Evolutionary conservation across 2,797 vertebrate genomes (phyloP).

Genomic region (Lepus townsendii): DNA sequence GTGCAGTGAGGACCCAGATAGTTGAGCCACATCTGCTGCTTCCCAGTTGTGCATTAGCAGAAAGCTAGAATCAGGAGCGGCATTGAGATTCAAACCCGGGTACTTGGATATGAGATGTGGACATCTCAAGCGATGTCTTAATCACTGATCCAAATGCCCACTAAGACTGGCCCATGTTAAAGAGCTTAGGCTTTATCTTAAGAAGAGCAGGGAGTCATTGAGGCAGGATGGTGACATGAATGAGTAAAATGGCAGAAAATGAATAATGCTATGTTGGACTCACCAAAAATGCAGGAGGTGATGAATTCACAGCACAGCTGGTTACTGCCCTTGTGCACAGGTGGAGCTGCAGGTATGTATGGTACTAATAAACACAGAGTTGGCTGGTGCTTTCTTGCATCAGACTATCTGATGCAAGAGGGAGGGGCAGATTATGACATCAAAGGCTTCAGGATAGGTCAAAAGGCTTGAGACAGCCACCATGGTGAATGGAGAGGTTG

Average conservation of each 20-base stretch:
- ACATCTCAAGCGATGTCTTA: no score
- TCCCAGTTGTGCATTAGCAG: no score
- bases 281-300: not conserved
- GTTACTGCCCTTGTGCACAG: no score
- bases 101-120: no score
- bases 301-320: not conserved
- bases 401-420: not conserved
- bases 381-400: not conserved
- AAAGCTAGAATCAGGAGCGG: no score
- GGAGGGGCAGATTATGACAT: accelerated
- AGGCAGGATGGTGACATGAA: not conserved
- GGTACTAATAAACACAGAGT: no score
- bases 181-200: not conserved
- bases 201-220: not conserved
- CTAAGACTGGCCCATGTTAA: no score
- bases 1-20: no score
- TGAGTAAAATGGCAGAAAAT: not conserved
- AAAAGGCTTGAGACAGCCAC: not conserved
- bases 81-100: no score
- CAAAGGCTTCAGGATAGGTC: not conserved
- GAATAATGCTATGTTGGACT: not conserved
- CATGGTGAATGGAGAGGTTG: not conserved
- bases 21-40: no score
- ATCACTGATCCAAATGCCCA: no score
- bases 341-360: not conserved